These are phyloP conservation scores for Micromussa lordhowensis DNA, from an alignment of 92 coral and sea anemone species.

Conservation along the genomic window DNA sequence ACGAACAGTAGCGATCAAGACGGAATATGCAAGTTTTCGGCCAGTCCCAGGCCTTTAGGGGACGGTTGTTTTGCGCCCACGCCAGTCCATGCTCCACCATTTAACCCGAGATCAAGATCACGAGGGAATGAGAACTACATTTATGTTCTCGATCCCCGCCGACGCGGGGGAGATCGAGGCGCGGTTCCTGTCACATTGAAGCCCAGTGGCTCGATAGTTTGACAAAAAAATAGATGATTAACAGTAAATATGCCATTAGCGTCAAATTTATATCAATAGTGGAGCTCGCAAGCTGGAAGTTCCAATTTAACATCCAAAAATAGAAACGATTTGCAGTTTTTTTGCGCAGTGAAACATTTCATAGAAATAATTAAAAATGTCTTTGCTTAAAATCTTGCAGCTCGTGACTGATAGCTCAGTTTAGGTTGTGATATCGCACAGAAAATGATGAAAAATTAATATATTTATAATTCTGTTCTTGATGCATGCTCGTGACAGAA, in stretches of 20 bases:
- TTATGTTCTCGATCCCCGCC: constrained; percentile 78
- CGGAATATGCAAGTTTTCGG: constrained; percentile 94
- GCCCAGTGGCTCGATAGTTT: constrained; percentile 37
- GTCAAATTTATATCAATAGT: neutral
- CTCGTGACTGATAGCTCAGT: neutral
- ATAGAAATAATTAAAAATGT: neutral
- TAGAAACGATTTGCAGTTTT: neutral
- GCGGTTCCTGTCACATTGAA: neutral
- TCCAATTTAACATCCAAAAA: neutral
- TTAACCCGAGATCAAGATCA: constrained; percentile 79
- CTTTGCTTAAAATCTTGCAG: neutral
- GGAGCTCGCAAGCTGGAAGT: neutral
- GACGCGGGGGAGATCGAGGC: constrained; percentile 50
- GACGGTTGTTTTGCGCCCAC: constrained; percentile 87
- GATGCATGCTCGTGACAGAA: neutral
- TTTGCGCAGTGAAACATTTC: neutral
- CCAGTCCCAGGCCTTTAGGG: constrained; percentile 84
- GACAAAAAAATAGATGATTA: neutral
- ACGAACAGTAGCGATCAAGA: constrained; percentile 98
- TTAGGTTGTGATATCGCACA: neutral
- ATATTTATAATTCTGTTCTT: neutral
- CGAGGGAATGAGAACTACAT: constrained; percentile 83
- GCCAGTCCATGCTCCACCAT: constrained; percentile 77
- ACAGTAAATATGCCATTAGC: neutral
- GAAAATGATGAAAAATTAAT: neutral